Evolutionary conservation across 2,888 invertebrate species (phyloP), one percentile per base, ranked within the genome.

Genomic region (Candidula unifasciata): DNA sequence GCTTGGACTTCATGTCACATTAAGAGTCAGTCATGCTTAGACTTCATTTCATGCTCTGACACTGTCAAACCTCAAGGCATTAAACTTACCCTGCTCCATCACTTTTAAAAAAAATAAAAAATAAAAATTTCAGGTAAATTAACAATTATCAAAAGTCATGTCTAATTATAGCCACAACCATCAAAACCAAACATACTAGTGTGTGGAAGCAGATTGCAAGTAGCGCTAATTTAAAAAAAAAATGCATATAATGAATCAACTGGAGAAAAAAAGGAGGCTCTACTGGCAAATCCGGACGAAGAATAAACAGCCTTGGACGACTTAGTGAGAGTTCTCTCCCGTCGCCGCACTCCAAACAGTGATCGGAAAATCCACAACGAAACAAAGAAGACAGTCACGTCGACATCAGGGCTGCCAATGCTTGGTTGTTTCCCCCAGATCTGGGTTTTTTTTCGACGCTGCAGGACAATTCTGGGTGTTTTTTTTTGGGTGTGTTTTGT

Each of bases 81-180:
- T 35, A 44, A 54, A 82, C 82, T 82, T 82, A 82, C 82, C 82
- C 68, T 66, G 68, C 33, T 76, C 82, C 76, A 33, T 82, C 82
- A 82, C 82, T 82, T 76, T 76, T 71, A n/a, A 60, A 73, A 35
- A 27, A 73, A 71, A 33, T 18, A 64, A 82, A 74, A 30, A 54
- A 30, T 0, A 74, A 5, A 64, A 64, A 74, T 54, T 74, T 54
- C 2, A 74, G 18, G 54, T 27, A 13, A 54, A 74, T 33, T 52
- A 24, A 27, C 2, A 54, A 73, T n/a, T 35, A 73, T 24, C 35
- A 81, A 57, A 24, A 27, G 2, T 16, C 52, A 68, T 80, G 16
- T 27, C 54, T 74, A 27, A 8, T 80, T 52, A 1, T 44, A 54
- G 16, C 66, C 66, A 80, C 33, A 44, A 80, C 66, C 80, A 80